A percentile compares a stretch with the other conserved stretches of the same genome.
Evolutionary conservation across 2,797 vertebrate genomes (phyloP).

Genomic region (Vireo griseus): DNA sequence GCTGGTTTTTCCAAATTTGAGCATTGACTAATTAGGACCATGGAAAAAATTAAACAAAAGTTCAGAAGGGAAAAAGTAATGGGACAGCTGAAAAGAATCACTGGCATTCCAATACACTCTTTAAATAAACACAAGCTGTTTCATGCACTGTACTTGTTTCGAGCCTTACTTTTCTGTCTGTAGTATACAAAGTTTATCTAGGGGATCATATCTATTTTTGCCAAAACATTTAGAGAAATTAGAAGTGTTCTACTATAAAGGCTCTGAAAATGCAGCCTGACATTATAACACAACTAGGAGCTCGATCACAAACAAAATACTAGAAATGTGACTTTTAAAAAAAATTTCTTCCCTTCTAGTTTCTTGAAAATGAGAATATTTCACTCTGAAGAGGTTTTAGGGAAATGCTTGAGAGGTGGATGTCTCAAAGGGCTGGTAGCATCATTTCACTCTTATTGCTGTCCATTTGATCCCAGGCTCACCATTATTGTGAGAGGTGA

Average conservation of each 20-base stretch:
- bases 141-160: not conserved
- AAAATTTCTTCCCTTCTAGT: not conserved
- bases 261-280: not conserved
- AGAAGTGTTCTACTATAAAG: not conserved
- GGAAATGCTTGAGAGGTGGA: not conserved
- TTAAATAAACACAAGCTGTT: constrained; percentile 45
- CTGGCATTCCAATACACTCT: constrained; percentile 31
- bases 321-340: not conserved
- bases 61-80: not conserved
- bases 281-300: not conserved
- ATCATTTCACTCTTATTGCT: not conserved
- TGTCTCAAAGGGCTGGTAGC: not conserved
- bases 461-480: not conserved
- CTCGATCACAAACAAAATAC: not conserved
- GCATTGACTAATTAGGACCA: constrained; percentile 1
- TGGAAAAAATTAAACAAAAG: constrained; percentile 39
- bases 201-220: not conserved
- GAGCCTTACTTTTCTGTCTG: constrained; percentile 3
- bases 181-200: not conserved
- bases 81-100: constrained; percentile 66
- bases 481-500: not conserved
- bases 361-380: not conserved
- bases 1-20: constrained; percentile 12
- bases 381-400: not conserved
- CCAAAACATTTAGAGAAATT: not conserved